These are phyloP conservation scores for Cephalopterus ornatus DNA, from an alignment of 2,113 vertebrate genomes.

Conservation along the genomic window DNA sequence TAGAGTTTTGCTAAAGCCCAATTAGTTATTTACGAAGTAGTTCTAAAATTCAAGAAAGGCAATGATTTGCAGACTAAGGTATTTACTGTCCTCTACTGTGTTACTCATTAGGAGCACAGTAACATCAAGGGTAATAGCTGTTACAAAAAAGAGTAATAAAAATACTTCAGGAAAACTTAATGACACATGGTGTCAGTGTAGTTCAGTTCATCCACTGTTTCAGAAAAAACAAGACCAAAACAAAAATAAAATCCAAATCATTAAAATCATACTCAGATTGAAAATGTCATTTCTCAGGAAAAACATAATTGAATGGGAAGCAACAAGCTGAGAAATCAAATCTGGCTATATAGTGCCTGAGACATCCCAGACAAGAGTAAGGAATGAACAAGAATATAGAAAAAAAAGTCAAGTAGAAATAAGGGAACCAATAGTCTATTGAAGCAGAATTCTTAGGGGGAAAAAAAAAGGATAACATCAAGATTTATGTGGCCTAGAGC, in stretches of 20 bases:
- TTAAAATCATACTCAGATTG: not conserved
- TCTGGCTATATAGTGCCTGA: not conserved
- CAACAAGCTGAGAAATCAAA: not conserved
- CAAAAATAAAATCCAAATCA: not conserved
- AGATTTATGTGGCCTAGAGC: not conserved
- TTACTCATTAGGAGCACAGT: not conserved
- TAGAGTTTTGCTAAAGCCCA: not conserved
- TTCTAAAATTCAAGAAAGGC: not conserved
- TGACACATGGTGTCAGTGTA: not conserved
- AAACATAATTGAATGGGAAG: not conserved
- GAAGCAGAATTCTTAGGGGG: not conserved
- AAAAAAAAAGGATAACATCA: rapidly evolving
- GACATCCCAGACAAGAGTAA: not conserved
- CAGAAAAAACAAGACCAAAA: not conserved
- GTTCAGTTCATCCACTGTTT: not conserved
- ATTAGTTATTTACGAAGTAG: not conserved
- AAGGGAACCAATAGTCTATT: not conserved
- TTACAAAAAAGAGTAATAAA: not conserved
- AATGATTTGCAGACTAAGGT: not conserved
- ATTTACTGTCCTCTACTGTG: not conserved
- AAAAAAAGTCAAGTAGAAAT: not conserved
- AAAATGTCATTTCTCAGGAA: not conserved
- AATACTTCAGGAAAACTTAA: not conserved
- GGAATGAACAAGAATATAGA: not conserved
- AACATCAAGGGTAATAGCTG: not conserved